Percentiles rank a stretch among this genome's conserved stretches.
These are phyloP conservation scores for Diarsia mendica DNA, from an alignment of 2,888 invertebrate genomes.

Conservation along the genomic window DNA sequence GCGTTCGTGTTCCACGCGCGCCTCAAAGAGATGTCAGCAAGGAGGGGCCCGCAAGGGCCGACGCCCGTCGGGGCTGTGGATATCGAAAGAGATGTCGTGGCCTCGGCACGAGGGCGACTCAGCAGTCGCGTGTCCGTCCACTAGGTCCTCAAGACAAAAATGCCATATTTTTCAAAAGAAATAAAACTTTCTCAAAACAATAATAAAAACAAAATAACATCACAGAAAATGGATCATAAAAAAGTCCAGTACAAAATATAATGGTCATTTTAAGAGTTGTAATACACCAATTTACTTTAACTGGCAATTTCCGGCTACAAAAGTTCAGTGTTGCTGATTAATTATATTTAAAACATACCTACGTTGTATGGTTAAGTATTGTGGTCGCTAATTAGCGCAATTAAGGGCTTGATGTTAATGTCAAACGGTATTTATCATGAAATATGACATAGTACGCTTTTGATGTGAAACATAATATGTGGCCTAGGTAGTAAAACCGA, in stretches of 20 bases:
- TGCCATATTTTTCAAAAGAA: not conserved
- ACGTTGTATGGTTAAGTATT: not conserved
- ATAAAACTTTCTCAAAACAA: constrained; percentile 2
- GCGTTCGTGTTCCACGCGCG: too few species aligned
- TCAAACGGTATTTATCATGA: not conserved
- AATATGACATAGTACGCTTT: too few species aligned
- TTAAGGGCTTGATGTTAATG: not conserved
- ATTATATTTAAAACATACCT: constrained; percentile 22
- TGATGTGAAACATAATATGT: too few species aligned
- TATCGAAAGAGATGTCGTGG: too few species aligned
- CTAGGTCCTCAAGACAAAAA: too few species aligned
- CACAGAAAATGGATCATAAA: constrained; percentile 18
- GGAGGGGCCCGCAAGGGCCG: too few species aligned
- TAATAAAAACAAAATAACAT: constrained; percentile 5
- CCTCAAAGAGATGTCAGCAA: too few species aligned
- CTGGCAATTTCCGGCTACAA: constrained; percentile 46
- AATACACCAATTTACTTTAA: constrained; percentile 46
- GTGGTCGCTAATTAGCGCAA: constrained; percentile 12
- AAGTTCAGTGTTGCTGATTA: constrained; percentile 33
- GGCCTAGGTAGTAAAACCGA: too few species aligned
- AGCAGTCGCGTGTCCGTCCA: too few species aligned
- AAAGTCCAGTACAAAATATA: constrained; percentile 17
- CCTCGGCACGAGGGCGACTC: too few species aligned
- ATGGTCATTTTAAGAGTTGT: constrained; percentile 26
- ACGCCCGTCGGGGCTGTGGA: too few species aligned